Percentiles rank a stretch among this genome's conserved stretches.
These are phyloP conservation scores for Andrena chrysosceles DNA, from an alignment of 2,888 invertebrate genomes.

Conservation along the genomic window DNA sequence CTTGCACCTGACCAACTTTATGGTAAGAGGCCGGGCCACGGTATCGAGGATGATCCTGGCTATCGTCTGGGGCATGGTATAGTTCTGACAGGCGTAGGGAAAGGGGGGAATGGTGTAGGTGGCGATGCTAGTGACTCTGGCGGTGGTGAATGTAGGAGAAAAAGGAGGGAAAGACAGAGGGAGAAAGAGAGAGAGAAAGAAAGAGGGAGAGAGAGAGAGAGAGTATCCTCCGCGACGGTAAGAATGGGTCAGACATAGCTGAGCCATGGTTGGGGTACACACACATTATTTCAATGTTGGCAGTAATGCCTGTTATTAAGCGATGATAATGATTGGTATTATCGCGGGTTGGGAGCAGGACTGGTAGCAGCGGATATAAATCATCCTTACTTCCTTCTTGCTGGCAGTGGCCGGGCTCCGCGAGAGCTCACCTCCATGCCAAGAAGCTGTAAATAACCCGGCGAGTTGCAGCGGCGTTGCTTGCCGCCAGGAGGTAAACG, in stretches of 20 bases:
- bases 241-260: conserved; percentile 77
- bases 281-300: conserved; percentile 85
- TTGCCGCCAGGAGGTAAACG: conserved; percentile 63
- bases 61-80: conserved; percentile 23
- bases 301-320: conserved; percentile 85
- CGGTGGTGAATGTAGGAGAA: conserved; percentile 30
- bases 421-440: conserved; percentile 80
- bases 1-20: conserved; percentile 69
- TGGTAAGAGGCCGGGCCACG: conserved; percentile 34
- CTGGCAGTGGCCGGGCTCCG: conserved; percentile 78
- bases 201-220: conserved; percentile 34
- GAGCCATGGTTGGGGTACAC: conserved; percentile 74
- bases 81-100: conserved; percentile 34
- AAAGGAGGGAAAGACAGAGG: conserved; percentile 27
- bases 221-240: conserved; percentile 64
- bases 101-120: conserved; percentile 48
- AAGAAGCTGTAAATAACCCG: conserved; percentile 84
- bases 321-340: conserved; percentile 85
- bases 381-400: conserved; percentile 85
- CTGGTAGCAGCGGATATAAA: conserved; percentile 85
- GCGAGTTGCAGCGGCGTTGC: conserved; percentile 74
- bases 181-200: conserved; percentile 48
- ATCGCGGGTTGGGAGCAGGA: conserved; percentile 84
- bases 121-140: conserved; percentile 36
- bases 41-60: conserved; percentile 48